Conservation (phyloP, 2,113 vertebrate species). For the Maccullochella peelii region DNA sequence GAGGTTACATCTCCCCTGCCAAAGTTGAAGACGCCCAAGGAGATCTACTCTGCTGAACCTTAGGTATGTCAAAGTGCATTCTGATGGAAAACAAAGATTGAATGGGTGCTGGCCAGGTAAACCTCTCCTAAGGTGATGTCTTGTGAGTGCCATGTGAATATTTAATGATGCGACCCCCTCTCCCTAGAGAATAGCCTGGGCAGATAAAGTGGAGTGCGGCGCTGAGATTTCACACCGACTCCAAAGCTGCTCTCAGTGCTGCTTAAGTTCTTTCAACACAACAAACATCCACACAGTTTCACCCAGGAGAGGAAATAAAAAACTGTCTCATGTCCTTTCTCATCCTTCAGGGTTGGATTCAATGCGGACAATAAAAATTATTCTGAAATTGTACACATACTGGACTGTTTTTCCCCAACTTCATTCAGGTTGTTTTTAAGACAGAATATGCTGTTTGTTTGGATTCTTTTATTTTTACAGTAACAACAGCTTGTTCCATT, state of each 20-base stretch:
- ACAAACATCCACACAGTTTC: constrained; percentile 39
- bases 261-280: constrained; percentile 46
- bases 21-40: constrained; percentile 49
- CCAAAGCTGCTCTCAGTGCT: constrained; percentile 54
- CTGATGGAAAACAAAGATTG: constrained; percentile 64
- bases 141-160: constrained; percentile 72
- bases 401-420: neutral
- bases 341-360: constrained; percentile 30
- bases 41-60: constrained; percentile 42
- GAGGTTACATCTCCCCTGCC: constrained; percentile 25
- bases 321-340: constrained; percentile 5
- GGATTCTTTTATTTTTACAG: neutral
- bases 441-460: neutral
- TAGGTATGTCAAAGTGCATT: constrained; percentile 54
- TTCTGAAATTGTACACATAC: constrained; percentile 7
- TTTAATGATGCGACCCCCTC: constrained; percentile 62
- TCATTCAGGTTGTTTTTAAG: constrained; percentile 1
- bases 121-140: constrained; percentile 60
- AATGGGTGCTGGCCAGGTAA: constrained; percentile 75
- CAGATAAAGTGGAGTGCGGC: constrained; percentile 60
- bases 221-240: constrained; percentile 61
- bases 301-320: constrained; percentile 39
- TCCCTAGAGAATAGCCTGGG: constrained; percentile 51
- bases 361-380: neutral
- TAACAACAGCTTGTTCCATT: constrained; percentile 8